Evolutionary conservation across 1,140 invertebrate species (phyloP), one percentile per base, ranked within the genome.

Genomic region (Drosophila virilis): DNA sequence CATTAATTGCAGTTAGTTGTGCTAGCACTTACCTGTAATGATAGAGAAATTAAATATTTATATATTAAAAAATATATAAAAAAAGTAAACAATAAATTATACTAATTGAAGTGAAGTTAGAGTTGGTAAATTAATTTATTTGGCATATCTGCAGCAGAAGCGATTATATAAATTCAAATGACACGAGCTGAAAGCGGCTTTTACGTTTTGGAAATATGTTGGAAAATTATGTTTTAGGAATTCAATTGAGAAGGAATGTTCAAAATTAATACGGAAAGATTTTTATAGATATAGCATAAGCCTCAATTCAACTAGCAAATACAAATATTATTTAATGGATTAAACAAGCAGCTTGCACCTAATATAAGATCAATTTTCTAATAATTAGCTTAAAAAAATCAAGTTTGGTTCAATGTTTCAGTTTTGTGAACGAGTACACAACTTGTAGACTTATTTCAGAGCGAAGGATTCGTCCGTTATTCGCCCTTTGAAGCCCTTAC

Each of bases 1-100:
- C 40, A 68, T 73, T 60, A 68, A 54, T 46, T 65, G 61, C 55
- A 60, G 64, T 54, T 59, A 60, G 13, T 59, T 68, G 40, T 8
- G 46, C 15, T 8, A 55, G 46, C 35, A 40, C 55, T 60, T 68
- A 68, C 70, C 70, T 73, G 64, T 8, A 73, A 73, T 52, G 15
- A 22, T 13, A 67, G 33, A 59, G 33, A 66, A 38, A 40, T 73
- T 59, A 40, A 28, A n/a, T 40, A 58, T 65, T 66, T 62, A 32
- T 22, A 1, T 35, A 9, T 42, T 52, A 8, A 35, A 40, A 10
- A 35, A 6, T 0, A 33, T 3, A 10, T 22, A 7, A 0, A 33
- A 33, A 38, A 15, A 9, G 37, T 3, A 43, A 28, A 42, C 6
- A 1, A 42, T 13, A 42, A 42, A 42, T 42, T n/a, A 32, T n/a